These are phyloP conservation scores for Decapterus maruadsi DNA, from an alignment of 2,797 vertebrate genomes.

Conservation along the genomic window DNA sequence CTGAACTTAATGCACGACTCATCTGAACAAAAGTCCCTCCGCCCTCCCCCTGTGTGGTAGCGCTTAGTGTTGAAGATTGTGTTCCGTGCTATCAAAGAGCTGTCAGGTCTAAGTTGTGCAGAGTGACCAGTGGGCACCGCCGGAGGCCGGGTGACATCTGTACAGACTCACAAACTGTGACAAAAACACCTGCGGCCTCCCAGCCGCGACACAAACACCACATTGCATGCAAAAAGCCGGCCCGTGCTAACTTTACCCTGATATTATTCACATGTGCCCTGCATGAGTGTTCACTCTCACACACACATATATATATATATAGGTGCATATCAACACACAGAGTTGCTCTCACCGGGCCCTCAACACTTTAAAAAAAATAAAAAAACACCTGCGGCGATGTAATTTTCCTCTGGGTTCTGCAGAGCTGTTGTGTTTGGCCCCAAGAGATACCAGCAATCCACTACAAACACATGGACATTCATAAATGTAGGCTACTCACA, in stretches of 20 bases:
- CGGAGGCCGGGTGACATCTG: slow-evolving; percentile 58
- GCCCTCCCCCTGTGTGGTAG: background rate
- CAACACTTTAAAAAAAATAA: slow-evolving; percentile 43
- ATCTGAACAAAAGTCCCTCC: slow-evolving; percentile 9
- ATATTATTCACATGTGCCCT: background rate
- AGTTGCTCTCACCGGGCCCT: slow-evolving; percentile 21
- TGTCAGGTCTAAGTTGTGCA: slow-evolving; percentile 44
- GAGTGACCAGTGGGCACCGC: slow-evolving; percentile 60
- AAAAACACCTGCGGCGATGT: slow-evolving; percentile 55
- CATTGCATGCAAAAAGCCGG: background rate
- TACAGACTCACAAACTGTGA: slow-evolving; percentile 38
- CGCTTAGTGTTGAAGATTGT: slow-evolving; percentile 19
- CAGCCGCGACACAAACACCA: background rate
- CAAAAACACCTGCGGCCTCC: slow-evolving; percentile 54
- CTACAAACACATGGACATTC: background rate
- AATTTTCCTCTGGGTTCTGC: slow-evolving; percentile 51
- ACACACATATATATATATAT: background rate
- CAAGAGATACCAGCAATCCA: slow-evolving; percentile 46
- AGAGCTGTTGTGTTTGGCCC: slow-evolving; percentile 63
- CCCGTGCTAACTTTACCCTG: background rate
- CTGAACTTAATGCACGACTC: slow-evolving; percentile 28
- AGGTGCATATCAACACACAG: slow-evolving; percentile 7
- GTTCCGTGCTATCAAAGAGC: slow-evolving; percentile 30
- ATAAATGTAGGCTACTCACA: slow-evolving; percentile 12
- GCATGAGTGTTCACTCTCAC: background rate